Evolutionary conservation across 2,888 invertebrate genomes (phyloP), one percentile per base, ranked within the genome.

Genomic region (Drosophila infuscata): DNA sequence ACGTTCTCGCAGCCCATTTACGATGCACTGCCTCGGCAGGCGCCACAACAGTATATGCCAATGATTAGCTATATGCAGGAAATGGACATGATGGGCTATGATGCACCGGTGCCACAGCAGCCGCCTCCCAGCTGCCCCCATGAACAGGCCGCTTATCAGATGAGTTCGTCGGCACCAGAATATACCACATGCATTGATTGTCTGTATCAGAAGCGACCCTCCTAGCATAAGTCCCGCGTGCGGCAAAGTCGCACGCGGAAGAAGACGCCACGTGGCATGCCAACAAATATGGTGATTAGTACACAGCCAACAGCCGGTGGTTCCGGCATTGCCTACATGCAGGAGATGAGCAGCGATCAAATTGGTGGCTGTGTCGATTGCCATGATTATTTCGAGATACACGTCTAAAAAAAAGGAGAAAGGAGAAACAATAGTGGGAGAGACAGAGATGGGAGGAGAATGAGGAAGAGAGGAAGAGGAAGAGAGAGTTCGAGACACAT

Each of bases 151-250:
- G 49, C 79, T 48, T 80, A 87, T 94, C 86, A 90, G 71, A 65
- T 91, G 25, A 92, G 92, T 79, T 91, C 92, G 15, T 92, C 92
- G 46, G 94, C 94, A 17, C 95, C 96, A 65, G 96, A 96, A 77
- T 95, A 95, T 69, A 95, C 96, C 54, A 96, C 96, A 33, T 96
- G 96, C 93, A 96, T 96, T 82, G 96, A 96, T 90, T 96, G 96
- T 91, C 95, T 96, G 92, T 94, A 96, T 51, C 95, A 96, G 68
- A 94, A 94, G 81, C 94, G 95, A 92, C 94, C 94, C 81, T 95
- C 95, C 94, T 95, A 95, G 95, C 95, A 95, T 94, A 95, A 94
- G 94, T 94, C 94, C 94, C 93, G 94, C 92, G 93, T 93, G 89
- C 93, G 92, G 82, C 95, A 94, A 94, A 95, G 95, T 94, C 95